phyloP scores from a whole-genome alignment of 2,888 invertebrate genomes.

The Schrankia costaestrigalis region DNA sequence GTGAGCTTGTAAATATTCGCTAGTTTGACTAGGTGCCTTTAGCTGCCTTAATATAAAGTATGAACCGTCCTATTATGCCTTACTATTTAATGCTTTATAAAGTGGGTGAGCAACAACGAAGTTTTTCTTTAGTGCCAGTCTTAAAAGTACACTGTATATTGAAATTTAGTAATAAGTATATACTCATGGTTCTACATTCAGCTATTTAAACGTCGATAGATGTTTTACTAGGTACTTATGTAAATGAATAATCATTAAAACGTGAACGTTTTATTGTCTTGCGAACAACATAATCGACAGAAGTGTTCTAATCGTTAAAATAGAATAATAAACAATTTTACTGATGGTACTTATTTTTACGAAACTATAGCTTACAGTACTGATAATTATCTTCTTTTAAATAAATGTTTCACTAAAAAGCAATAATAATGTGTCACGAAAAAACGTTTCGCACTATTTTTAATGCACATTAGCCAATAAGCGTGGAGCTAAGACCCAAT shows the following conservation, averaged over 20 bases:
- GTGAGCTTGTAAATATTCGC: constrained; percentile 34
- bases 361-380: too few relatives aligned
- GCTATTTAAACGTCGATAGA: too few relatives aligned
- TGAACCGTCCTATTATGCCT: constrained; percentile 73
- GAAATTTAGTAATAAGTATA: constrained; percentile 33
- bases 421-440: constrained; percentile 10
- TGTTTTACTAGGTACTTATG: constrained; percentile 13
- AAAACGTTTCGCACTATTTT: constrained; percentile 12
- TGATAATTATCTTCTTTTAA: neutral
- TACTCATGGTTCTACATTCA: constrained; percentile 24
- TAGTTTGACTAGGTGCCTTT: constrained; percentile 57
- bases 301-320: neutral
- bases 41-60: constrained; percentile 66
- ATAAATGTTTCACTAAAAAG: constrained; percentile 7
- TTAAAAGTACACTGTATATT: constrained; percentile 55
- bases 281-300: constrained; percentile 1
- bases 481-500: constrained; percentile 23
- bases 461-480: constrained; percentile 25
- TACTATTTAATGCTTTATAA: constrained; percentile 40
- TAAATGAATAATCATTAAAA: constrained; percentile 7
- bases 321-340: too few relatives aligned
- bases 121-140: constrained; percentile 66
- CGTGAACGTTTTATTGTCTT: constrained; percentile 13
- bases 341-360: too few relatives aligned
- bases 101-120: constrained; percentile 68